phyloP scores from a whole-genome alignment of 2,113 vertebrate species.

The Rhynchopsitta pachyrhyncha region DNA sequence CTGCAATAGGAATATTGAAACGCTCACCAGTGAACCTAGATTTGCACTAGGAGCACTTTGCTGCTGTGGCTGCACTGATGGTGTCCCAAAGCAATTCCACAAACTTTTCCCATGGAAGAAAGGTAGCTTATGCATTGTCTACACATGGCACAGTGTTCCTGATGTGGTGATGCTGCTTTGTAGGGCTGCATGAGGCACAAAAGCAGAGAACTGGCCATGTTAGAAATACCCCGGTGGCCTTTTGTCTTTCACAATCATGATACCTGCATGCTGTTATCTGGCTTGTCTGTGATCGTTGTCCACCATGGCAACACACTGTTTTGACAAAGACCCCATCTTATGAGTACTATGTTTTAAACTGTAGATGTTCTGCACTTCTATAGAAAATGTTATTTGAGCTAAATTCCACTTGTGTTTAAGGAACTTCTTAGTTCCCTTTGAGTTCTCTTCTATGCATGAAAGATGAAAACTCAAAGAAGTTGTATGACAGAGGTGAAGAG shows the following conservation, averaged over 20 bases:
- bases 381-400: not conserved
- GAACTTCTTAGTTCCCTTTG: conserved; percentile 5
- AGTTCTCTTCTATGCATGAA: not conserved
- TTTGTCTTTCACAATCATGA: not conserved
- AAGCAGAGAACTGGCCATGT: not conserved
- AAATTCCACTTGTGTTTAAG: not conserved
- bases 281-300: not conserved
- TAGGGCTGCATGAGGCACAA: not conserved
- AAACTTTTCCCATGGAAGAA: not conserved
- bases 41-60: not conserved
- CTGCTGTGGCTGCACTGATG: not conserved
- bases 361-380: not conserved
- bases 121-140: not conserved
- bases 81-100: not conserved
- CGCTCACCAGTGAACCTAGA: not conserved
- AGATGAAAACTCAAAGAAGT: not conserved
- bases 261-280: not conserved
- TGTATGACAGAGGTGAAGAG: not conserved
- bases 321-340: not conserved
- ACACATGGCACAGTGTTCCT: rapidly evolving
- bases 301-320: not conserved
- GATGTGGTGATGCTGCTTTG: not conserved
- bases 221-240: not conserved
- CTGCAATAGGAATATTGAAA: not conserved
- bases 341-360: not conserved